Evolutionary conservation across 2,888 invertebrate genomes (phyloP).

Genomic region (Patella ulyssiponensis): DNA sequence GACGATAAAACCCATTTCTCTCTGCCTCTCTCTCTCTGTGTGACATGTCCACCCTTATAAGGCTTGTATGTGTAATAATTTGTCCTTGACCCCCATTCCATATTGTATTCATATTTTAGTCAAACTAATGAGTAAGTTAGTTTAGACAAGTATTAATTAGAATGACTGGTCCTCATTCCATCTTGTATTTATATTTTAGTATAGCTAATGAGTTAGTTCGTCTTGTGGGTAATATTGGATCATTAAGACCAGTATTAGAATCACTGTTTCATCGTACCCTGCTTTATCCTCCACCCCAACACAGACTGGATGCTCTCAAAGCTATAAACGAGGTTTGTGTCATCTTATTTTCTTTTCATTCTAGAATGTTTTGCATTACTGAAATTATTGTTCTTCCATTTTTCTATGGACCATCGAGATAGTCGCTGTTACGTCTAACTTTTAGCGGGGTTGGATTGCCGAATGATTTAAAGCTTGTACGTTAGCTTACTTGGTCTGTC

Average conservation of each 20-base stretch:
- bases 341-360: not conserved
- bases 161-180: no score
- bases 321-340: conserved; percentile 81
- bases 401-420: not conserved
- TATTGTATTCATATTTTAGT: conserved; percentile 73
- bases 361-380: not conserved
- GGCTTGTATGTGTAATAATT: no score
- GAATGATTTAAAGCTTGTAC: no score
- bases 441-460: no score
- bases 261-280: conserved; percentile 94
- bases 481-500: no score
- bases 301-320: conserved; percentile 87
- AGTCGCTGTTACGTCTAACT: conserved; percentile 12
- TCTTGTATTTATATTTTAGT: conserved; percentile 73
- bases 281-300: conserved; percentile 87
- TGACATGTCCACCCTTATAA: no score
- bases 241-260: conserved; percentile 88
- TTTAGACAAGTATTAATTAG: conserved; percentile 83
- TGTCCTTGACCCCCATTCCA: no score
- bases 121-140: conserved; percentile 88
- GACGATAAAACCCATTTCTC: no score
- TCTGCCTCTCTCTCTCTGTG: no score
- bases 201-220: conserved; percentile 91
- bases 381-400: not conserved
- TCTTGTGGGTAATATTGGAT: conserved; percentile 87